Conservation (phyloP, 1,140 invertebrate genomes). For the Panonychus citri region DNA sequence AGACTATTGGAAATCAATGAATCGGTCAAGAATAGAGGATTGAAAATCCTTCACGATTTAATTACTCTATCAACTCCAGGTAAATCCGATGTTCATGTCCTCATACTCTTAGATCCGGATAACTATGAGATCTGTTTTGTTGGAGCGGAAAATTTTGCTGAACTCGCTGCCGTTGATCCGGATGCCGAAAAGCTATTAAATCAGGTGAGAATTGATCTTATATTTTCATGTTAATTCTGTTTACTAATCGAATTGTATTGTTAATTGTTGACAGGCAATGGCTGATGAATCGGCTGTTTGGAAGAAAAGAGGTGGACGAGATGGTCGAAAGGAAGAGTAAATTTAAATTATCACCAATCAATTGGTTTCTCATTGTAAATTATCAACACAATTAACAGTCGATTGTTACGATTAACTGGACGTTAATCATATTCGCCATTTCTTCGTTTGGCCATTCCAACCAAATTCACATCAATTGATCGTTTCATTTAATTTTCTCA, state of each 20-base stretch:
- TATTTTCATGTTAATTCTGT: background rate
- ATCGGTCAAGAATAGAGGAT: slow-evolving; percentile 41
- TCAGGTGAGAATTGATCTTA: background rate
- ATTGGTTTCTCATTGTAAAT: too few species aligned
- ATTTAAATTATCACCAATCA: too few species aligned
- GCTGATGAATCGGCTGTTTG: background rate
- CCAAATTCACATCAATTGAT: too few species aligned
- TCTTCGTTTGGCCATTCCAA: too few species aligned
- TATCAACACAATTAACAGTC: too few species aligned
- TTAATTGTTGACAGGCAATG: background rate
- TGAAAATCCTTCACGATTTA: slow-evolving; percentile 55
- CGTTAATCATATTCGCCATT: too few species aligned
- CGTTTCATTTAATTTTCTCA: too few species aligned
- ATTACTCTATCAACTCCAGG: slow-evolving; percentile 61
- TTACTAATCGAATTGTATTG: background rate
- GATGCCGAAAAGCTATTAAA: slow-evolving; percentile 39
- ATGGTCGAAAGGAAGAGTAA: too few species aligned
- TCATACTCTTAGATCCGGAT: slow-evolving; percentile 87
- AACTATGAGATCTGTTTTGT: slow-evolving; percentile 97
- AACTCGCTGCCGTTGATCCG: slow-evolving; percentile 66
- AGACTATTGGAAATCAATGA: slow-evolving; percentile 44
- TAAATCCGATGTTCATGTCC: slow-evolving; percentile 81
- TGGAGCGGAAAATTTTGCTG: slow-evolving; percentile 68
- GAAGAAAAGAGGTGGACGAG: background rate
- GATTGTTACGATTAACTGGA: too few species aligned